These are phyloP conservation scores for Synanthedon vespiformis DNA, from an alignment of 2,888 invertebrate species.

Conservation along the genomic window DNA sequence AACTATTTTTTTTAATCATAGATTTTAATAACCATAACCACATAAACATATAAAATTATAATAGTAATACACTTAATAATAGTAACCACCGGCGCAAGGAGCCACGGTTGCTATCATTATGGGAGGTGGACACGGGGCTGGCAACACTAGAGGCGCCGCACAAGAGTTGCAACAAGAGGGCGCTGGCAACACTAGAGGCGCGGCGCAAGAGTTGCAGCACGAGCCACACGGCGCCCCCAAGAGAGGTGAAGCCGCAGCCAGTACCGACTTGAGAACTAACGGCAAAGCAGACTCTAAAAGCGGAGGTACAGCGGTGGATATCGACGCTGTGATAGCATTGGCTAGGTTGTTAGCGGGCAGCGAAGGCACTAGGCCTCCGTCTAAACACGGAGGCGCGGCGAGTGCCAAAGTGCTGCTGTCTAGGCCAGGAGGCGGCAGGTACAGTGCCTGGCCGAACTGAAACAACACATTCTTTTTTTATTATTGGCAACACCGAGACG, in stretches of 20 bases:
- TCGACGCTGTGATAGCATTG: conserved; percentile 9
- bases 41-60: too few relatives aligned
- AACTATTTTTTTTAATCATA: too few relatives aligned
- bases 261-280: conserved; percentile 27
- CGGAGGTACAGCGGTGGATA: conserved; percentile 20
- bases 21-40: too few relatives aligned
- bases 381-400: neutral
- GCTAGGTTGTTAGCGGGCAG: neutral
- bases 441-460: conserved; percentile 4
- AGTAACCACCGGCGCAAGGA: conserved; percentile 1
- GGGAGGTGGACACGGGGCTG: conserved; percentile 1
- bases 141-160: conserved; percentile 4
- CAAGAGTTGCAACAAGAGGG: conserved; percentile 7
- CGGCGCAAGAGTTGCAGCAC: conserved; percentile 1
- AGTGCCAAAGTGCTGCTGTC: neutral
- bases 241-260: conserved; percentile 19
- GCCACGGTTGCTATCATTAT: neutral
- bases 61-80: too few relatives aligned
- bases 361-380: neutral
- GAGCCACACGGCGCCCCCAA: conserved; percentile 10
- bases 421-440: conserved; percentile 10
- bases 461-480: neutral
- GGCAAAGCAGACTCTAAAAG: conserved; percentile 28
- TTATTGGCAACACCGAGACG: neutral
- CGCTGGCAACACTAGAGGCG: conserved; percentile 9